These are phyloP conservation scores for Taxidea taxus DNA, from an alignment of 2,113 vertebrate genomes.

Conservation along the genomic window DNA sequence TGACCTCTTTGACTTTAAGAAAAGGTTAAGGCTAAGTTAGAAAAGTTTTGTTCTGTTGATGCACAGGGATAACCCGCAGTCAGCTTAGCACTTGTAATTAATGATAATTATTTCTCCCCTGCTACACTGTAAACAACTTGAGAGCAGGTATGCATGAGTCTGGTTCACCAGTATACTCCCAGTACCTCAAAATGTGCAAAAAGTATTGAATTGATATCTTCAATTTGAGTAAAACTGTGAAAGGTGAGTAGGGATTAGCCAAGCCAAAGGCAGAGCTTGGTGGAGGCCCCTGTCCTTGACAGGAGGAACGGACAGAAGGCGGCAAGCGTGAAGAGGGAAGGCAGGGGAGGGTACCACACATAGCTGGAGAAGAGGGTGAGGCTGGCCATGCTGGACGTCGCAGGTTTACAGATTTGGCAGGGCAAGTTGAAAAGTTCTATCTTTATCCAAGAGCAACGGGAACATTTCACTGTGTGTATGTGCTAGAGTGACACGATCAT, in stretches of 20 bases:
- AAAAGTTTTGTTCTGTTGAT: not conserved
- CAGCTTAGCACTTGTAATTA: not conserved
- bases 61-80: not conserved
- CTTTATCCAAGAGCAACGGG: not conserved
- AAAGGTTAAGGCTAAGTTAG: not conserved
- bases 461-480: not conserved
- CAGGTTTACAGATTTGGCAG: not conserved
- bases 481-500: not conserved
- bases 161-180: not conserved
- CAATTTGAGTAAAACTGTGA: not conserved
- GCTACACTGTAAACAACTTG: not conserved
- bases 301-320: not conserved
- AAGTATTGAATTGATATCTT: not conserved
- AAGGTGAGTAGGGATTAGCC: not conserved
- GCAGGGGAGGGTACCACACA: accelerated
- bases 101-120: not conserved
- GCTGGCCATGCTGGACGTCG: not conserved
- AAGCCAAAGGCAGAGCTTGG: not conserved
- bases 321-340: not conserved
- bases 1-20: not conserved
- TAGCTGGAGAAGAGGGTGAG: not conserved
- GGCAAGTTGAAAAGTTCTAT: not conserved
- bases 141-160: not conserved
- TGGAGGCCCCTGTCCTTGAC: not conserved
- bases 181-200: not conserved